phyloP scores from a whole-genome alignment of 2,888 invertebrate species.

The Falcaria lacertinaria region DNA sequence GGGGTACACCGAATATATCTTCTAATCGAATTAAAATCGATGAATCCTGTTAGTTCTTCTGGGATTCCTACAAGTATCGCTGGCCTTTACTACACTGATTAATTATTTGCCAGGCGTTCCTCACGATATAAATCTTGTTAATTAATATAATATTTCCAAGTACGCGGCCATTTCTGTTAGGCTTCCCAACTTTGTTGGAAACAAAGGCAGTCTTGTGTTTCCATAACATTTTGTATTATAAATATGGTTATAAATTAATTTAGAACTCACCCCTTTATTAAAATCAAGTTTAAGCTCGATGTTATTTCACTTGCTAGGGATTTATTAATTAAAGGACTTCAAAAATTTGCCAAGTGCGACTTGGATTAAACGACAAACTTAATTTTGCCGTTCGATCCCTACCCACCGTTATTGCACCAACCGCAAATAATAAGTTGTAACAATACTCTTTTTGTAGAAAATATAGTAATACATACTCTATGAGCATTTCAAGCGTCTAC shows the following conservation, averaged over 20 bases:
- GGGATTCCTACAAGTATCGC: constrained; percentile 1
- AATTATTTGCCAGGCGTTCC: constrained; percentile 5
- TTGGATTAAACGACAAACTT: too few relatives aligned
- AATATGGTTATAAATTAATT: neutral
- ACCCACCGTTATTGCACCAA: too few relatives aligned
- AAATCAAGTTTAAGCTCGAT: too few relatives aligned
- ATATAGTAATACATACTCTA: too few relatives aligned
- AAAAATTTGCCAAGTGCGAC: too few relatives aligned
- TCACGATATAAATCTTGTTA: constrained; percentile 6
- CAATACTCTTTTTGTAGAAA: too few relatives aligned
- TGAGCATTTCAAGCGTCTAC: too few relatives aligned
- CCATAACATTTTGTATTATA: neutral
- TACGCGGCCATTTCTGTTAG: constrained; percentile 2
- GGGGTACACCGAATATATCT: too few relatives aligned
- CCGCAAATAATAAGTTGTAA: too few relatives aligned
- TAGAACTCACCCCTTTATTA: neutral
- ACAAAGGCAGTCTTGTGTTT: neutral
- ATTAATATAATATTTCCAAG: constrained; percentile 12
- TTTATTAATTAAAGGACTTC: too few relatives aligned
- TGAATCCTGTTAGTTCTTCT: constrained; percentile 4
- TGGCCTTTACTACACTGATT: neutral
- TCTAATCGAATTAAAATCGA: constrained; percentile 20
- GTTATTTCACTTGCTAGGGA: too few relatives aligned
- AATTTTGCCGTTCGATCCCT: too few relatives aligned
- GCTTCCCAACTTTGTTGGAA: neutral